phyloP scores from a whole-genome alignment of 2,797 vertebrate genomes.

The Urocyon cinereoargenteus region DNA sequence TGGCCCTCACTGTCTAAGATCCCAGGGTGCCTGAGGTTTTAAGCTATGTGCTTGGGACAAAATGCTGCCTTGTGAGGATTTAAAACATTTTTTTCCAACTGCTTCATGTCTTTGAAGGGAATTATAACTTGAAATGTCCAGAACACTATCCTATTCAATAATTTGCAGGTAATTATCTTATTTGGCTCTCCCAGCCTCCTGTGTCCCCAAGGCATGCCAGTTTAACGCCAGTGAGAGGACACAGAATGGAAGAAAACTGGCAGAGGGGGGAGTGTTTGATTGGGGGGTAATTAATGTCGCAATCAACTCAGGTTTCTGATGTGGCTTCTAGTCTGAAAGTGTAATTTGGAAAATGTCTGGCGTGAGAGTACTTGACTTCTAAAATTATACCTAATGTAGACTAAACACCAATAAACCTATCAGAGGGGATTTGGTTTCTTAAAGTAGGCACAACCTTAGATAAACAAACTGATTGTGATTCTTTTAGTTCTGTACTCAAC shows the following conservation, averaged over 20 bases:
- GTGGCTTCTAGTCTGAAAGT: slow-evolving; percentile 67
- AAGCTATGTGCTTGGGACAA: neutral
- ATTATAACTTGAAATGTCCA: slow-evolving; percentile 32
- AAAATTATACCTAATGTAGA: slow-evolving; percentile 70
- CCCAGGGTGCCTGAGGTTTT: neutral
- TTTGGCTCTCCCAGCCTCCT: neutral
- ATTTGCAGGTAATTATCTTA: neutral
- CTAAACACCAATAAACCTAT: slow-evolving; percentile 52
- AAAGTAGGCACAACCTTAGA: slow-evolving; percentile 26
- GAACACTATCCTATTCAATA: neutral
- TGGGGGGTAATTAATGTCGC: slow-evolving; percentile 36
- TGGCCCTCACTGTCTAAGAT: neutral
- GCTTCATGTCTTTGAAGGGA: slow-evolving; percentile 1
- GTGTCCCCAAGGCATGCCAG: neutral
- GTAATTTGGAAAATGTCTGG: slow-evolving; percentile 71
- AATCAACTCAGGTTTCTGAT: slow-evolving; percentile 41
- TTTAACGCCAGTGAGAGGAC: neutral
- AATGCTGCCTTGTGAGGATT: neutral
- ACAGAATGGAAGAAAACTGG: neutral
- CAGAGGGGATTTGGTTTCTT: slow-evolving; percentile 42
- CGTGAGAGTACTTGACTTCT: slow-evolving; percentile 56
- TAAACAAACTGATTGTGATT: slow-evolving; percentile 51
- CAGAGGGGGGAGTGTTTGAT: neutral
- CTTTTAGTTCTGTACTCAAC: slow-evolving; percentile 34
- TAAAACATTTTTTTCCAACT: neutral